phyloP scores from a whole-genome alignment of 2,797 vertebrate species.

The Melopsittacus undulatus region DNA sequence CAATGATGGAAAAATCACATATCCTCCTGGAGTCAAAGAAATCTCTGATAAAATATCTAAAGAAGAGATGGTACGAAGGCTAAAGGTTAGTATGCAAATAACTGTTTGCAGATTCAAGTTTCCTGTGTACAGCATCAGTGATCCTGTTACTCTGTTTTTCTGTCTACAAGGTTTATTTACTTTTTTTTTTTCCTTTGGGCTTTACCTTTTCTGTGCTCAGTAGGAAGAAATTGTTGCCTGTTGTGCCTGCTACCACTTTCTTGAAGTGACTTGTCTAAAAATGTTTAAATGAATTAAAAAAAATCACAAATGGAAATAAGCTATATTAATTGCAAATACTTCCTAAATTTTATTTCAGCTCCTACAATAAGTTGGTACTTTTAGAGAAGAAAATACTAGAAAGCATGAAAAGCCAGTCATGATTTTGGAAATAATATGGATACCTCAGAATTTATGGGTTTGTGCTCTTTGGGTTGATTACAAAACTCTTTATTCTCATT shows the following conservation, averaged over 20 bases:
- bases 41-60: slow-evolving; percentile 99
- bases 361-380: not conserved
- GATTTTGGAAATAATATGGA: not conserved
- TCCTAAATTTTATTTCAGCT: not conserved
- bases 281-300: not conserved
- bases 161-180: not conserved
- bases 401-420: not conserved
- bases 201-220: not conserved
- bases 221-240: not conserved
- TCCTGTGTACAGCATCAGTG: not conserved
- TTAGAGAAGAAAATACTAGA: not conserved
- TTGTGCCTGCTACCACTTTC: not conserved
- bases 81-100: slow-evolving; percentile 86
- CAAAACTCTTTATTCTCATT: not conserved
- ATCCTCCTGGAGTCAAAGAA: slow-evolving; percentile 99
- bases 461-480: not conserved
- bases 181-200: not conserved
- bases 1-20: slow-evolving; percentile 98
- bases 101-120: not conserved
- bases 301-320: not conserved
- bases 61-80: slow-evolving; percentile 98
- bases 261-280: not conserved
- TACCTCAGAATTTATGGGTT: not conserved
- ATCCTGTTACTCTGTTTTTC: not conserved
- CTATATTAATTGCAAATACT: not conserved